A percentile compares a stretch with the other conserved stretches of the same genome.
phyloP scores from a whole-genome alignment of 2,888 invertebrate species.

The Zootermopsis nevadensis region DNA sequence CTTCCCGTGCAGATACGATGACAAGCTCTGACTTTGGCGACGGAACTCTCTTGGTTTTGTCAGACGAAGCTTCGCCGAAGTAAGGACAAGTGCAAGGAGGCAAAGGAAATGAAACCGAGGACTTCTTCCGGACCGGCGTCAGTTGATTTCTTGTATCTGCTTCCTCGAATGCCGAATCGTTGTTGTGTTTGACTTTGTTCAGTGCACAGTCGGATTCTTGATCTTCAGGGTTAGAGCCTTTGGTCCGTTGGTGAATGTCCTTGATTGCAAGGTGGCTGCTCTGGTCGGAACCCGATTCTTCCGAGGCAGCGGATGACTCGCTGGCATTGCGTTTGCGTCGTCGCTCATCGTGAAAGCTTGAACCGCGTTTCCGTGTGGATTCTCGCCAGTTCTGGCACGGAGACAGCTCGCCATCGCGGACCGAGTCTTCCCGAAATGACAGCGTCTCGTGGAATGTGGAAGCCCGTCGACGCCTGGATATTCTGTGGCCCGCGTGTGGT shows the following conservation, averaged over 20 bases:
- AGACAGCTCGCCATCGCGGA: slow-evolving; percentile 50
- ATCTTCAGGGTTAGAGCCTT: background rate
- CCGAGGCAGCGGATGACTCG: slow-evolving; percentile 35
- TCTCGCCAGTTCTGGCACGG: slow-evolving; percentile 11
- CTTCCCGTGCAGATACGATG: slow-evolving; percentile 50
- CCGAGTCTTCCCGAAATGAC: slow-evolving; percentile 45
- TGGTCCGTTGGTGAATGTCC: background rate
- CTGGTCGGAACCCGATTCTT: slow-evolving; percentile 20
- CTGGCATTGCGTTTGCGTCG: slow-evolving; percentile 44
- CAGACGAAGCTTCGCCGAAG: slow-evolving; percentile 73
- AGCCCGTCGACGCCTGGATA: slow-evolving; percentile 61
- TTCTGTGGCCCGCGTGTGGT: background rate
- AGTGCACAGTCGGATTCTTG: background rate
- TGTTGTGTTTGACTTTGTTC: slow-evolving; percentile 37
- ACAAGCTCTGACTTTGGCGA: slow-evolving; percentile 49
- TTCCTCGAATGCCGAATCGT: slow-evolving; percentile 11
- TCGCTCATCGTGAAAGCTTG: slow-evolving; percentile 39
- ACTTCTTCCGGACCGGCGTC: background rate
- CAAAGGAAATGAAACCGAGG: slow-evolving; percentile 61
- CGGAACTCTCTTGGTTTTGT: background rate
- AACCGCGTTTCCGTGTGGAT: slow-evolving; percentile 22
- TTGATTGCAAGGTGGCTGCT: background rate
- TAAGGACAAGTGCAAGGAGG: slow-evolving; percentile 86
- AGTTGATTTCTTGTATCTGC: slow-evolving; percentile 30
- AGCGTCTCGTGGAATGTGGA: slow-evolving; percentile 65